Evolutionary conservation across 2,888 invertebrate genomes (phyloP).

Genomic region (Amphiduros pacificus): DNA sequence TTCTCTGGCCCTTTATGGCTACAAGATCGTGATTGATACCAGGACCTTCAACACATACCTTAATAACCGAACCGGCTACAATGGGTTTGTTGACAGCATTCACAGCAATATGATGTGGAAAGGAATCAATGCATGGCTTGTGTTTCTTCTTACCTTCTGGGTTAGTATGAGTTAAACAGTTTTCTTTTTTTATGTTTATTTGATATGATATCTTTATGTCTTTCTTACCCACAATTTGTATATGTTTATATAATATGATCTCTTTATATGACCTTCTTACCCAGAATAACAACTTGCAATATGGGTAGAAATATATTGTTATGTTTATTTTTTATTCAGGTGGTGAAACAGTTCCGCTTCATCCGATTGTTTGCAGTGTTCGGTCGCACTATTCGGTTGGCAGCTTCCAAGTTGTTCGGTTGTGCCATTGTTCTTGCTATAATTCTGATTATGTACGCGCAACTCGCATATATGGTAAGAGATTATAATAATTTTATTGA

Average conservation of each 20-base stretch:
- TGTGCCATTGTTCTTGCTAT: slow-evolving; percentile 56
- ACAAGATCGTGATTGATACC: slow-evolving; percentile 51
- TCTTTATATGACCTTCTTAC: no score
- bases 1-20: slow-evolving; percentile 49
- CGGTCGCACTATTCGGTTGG: slow-evolving; percentile 51
- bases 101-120: slow-evolving; percentile 56
- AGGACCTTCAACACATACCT: slow-evolving; percentile 52
- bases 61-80: slow-evolving; percentile 36
- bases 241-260: no score
- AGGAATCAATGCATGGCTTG: slow-evolving; percentile 58
- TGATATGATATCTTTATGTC: no score
- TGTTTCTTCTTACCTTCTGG: slow-evolving; percentile 61
- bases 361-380: slow-evolving; percentile 57
- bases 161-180: no score
- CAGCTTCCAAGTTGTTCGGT: slow-evolving; percentile 51
- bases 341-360: slow-evolving; percentile 59
- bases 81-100: slow-evolving; percentile 44
- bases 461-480: slow-evolving; percentile 51
- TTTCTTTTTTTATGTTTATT: no score
- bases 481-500: no score
- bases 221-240: no score
- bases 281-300: neutral
- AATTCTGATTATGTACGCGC: slow-evolving; percentile 46
- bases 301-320: neutral
- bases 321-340: slow-evolving; percentile 33